Evolutionary conservation across 2,888 invertebrate genomes (phyloP), one percentile per base, ranked within the genome.

Genomic region (Drosophila acutilabella): DNA sequence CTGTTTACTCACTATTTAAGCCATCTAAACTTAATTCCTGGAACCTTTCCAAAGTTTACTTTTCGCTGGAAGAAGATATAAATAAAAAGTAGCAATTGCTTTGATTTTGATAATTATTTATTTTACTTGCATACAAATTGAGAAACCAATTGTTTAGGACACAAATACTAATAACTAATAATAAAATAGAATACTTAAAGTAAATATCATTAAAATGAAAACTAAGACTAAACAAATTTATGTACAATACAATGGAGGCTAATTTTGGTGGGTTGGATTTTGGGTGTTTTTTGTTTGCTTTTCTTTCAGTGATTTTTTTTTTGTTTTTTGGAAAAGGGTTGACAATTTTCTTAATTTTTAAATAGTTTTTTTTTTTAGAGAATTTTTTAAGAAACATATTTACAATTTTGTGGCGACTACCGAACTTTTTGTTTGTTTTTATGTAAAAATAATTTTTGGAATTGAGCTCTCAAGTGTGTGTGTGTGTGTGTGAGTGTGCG

Each of bases 361-460:
- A 30, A 30, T 30, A n/a, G 33, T 40, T 23, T 23, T 52, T 51
- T 42, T 44, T 36, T 42, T 23, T 51, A 48, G 51, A 45, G 57
- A 56, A 42, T 30, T 30, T 26, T 57, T 47, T 26, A 52, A 54
- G 36, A 69, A 78, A 65, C 54, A 76, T 76, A 74, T 76, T 62
- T 76, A 76, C 79, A 76, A 76, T 78, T 78, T 16, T 14, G 38
- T 14, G 38, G 52, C 62, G 59, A 66, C 66, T 62, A 65, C 48
- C 56, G 42, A 42, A 47, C 42, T 57, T 64, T 57, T 47, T 53
- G 41, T 42, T 57, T 40, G 33, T 62, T 64, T 64, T 65, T 64
- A 64, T 65, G 69, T 79, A 66, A 61, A 69, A 69, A 72, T 88
- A 88, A 88, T 88, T 83, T 83, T 83, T 83, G 83, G 83, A 88